phyloP scores from a whole-genome alignment of 2,888 invertebrate genomes.

The Mellilla xanthometata region DNA sequence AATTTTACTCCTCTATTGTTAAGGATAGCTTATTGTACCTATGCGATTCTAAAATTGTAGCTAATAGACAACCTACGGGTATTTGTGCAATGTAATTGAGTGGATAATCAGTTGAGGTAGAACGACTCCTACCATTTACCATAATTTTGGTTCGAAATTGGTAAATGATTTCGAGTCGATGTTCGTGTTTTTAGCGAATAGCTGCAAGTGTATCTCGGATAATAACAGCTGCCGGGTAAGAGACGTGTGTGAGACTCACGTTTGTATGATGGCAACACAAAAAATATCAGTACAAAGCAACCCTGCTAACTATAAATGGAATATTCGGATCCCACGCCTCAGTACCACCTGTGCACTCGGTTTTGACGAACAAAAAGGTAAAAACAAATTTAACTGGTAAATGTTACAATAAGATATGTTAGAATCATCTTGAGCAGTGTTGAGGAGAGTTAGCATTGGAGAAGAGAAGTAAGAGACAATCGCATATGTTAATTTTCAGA shows the following conservation, averaged over 20 bases:
- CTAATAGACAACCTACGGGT: constrained; percentile 42
- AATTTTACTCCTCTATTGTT: constrained; percentile 13
- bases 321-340: constrained; percentile 65
- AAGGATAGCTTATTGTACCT: constrained; percentile 18
- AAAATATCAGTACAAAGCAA: constrained; percentile 67
- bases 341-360: constrained; percentile 62
- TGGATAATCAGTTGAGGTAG: constrained; percentile 47
- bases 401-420: neutral
- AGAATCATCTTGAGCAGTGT: neutral
- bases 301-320: constrained; percentile 74
- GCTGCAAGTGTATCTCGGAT: constrained; percentile 48
- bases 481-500: neutral
- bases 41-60: constrained; percentile 17
- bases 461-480: too few species aligned
- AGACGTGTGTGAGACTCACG: constrained; percentile 68
- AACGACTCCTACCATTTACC: constrained; percentile 50
- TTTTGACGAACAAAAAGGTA: constrained; percentile 39
- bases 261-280: constrained; percentile 68
- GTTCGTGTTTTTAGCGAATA: constrained; percentile 54
- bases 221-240: constrained; percentile 56
- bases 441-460: too few species aligned
- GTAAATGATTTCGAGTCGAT: constrained; percentile 53
- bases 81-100: constrained; percentile 56
- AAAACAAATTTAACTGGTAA: neutral
- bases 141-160: constrained; percentile 62